Evolutionary conservation across 2,797 vertebrate species (phyloP).

Genomic region (Malacoraja senta): DNA sequence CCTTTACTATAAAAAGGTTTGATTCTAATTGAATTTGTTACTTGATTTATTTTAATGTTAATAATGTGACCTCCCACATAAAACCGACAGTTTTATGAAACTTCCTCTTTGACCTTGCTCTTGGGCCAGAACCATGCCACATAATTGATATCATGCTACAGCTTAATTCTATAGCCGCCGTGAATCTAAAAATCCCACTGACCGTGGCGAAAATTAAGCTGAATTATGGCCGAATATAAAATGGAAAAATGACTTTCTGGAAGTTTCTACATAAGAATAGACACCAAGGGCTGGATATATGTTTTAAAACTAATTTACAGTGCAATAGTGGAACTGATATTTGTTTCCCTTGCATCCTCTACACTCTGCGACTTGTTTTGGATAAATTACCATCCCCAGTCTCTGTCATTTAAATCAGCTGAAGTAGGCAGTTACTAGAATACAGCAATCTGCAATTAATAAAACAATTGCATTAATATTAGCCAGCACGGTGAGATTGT

Average conservation of each 20-base stretch:
- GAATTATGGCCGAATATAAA: neutral
- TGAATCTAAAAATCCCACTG: neutral
- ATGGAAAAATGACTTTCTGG: neutral
- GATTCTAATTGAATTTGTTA: slow-evolving; percentile 33
- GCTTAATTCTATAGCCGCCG: neutral
- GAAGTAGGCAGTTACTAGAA: neutral
- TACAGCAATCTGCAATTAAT: neutral
- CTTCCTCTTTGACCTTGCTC: slow-evolving; percentile 30
- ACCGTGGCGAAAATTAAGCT: neutral
- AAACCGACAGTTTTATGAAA: slow-evolving; percentile 33
- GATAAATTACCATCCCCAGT: neutral
- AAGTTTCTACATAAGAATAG: neutral
- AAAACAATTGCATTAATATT: neutral
- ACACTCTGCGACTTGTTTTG: neutral
- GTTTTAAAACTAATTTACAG: neutral
- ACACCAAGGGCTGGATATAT: neutral
- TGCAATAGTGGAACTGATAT: neutral
- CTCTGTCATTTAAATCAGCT: neutral
- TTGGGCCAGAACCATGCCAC: neutral
- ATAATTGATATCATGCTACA: neutral
- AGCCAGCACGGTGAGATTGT: neutral
- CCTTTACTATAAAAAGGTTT: slow-evolving; percentile 26
- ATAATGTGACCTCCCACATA: slow-evolving; percentile 28
- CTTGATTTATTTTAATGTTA: slow-evolving; percentile 36
- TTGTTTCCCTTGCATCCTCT: neutral